Evolutionary conservation across 2,888 invertebrate species (phyloP).

Genomic region (Deroplatys truncata): DNA sequence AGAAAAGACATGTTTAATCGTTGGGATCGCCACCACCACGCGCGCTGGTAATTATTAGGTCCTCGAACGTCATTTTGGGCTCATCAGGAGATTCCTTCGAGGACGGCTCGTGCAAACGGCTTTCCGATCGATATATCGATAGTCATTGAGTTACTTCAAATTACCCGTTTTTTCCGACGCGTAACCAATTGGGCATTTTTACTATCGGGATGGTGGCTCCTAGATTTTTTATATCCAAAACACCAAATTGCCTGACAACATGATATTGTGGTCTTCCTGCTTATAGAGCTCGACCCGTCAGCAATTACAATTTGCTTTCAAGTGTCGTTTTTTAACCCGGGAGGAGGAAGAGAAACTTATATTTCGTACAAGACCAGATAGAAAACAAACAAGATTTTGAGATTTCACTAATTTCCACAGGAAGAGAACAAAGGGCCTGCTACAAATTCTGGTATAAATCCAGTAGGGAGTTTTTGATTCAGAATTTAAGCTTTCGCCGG

Average conservation of each 20-base stretch:
- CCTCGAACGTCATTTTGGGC: neutral
- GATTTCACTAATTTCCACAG: too few relatives aligned
- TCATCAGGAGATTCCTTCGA: neutral
- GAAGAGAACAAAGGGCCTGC: too few relatives aligned
- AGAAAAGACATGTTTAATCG: neutral
- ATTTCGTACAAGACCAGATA: too few relatives aligned
- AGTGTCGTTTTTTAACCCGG: too few relatives aligned
- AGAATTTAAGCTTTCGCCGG: too few relatives aligned
- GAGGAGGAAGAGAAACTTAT: too few relatives aligned
- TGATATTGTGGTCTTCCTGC: neutral
- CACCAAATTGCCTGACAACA: neutral
- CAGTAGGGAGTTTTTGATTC: too few relatives aligned
- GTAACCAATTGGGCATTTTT: neutral
- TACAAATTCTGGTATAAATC: too few relatives aligned
- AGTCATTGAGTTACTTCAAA: neutral
- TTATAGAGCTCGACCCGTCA: neutral
- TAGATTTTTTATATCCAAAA: neutral
- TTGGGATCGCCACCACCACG: neutral
- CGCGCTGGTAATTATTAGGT: neutral
- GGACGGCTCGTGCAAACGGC: neutral
- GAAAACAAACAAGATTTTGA: too few relatives aligned
- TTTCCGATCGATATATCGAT: neutral
- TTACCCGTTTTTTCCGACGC: neutral
- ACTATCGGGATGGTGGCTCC: neutral
- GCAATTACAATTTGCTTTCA: neutral